Conservation (phyloP, 2,113 vertebrate species). For the Coregonus clupeaformis region DNA sequence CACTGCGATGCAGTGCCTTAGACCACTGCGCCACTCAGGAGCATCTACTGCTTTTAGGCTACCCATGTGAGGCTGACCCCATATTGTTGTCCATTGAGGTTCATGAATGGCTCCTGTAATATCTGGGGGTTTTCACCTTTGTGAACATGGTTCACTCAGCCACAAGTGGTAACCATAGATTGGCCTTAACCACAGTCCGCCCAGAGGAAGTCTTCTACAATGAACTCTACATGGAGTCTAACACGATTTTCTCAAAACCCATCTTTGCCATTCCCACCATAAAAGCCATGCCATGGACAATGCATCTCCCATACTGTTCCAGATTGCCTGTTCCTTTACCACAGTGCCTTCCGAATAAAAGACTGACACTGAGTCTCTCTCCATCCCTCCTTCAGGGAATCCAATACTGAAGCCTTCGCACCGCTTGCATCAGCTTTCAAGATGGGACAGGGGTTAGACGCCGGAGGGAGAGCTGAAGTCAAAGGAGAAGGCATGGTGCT, state of each 20-base stretch:
- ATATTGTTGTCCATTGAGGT: neutral
- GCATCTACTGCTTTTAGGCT: neutral
- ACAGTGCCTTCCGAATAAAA: constrained; percentile 19
- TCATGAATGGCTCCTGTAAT: neutral
- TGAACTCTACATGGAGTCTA: neutral
- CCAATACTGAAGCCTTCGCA: constrained; percentile 28
- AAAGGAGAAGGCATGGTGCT: constrained; percentile 41
- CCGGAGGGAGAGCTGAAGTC: constrained; percentile 23
- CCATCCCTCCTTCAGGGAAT: constrained; percentile 28
- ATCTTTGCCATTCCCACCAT: neutral
- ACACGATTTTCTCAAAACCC: neutral
- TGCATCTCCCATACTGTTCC: constrained; percentile 25
- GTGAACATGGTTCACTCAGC: neutral
- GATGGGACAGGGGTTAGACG: constrained; percentile 39
- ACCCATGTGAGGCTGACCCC: neutral
- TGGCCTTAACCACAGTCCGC: no score
- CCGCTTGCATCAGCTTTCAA: constrained; percentile 44
- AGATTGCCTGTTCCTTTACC: constrained; percentile 29
- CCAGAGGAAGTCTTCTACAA: no score
- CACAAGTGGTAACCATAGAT: no score
- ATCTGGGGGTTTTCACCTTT: neutral
- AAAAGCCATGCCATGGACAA: neutral
- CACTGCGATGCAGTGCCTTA: no score
- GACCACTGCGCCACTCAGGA: no score
- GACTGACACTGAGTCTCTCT: constrained; percentile 36